Percentiles rank a stretch among this genome's conserved stretches.
phyloP scores from a whole-genome alignment of 2,888 invertebrate species.

The Clepsis dumicolana region DNA sequence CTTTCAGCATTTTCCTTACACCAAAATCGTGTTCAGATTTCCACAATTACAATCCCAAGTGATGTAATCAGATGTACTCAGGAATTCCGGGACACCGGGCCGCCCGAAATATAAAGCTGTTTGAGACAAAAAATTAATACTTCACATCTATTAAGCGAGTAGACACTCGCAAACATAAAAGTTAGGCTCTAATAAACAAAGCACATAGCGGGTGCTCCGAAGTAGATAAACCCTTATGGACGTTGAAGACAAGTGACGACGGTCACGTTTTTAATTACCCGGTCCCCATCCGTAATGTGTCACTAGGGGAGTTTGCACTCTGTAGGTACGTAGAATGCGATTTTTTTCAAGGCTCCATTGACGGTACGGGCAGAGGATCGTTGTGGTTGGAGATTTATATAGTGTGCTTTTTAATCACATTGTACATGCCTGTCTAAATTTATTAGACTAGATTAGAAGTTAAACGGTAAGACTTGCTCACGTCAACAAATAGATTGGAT shows the following conservation, averaged over 20 bases:
- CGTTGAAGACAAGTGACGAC: slow-evolving; percentile 81
- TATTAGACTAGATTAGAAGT: background rate
- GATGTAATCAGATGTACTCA: background rate
- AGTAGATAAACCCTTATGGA: slow-evolving; percentile 81
- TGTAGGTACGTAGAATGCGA: slow-evolving; percentile 59
- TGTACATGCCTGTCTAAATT: background rate
- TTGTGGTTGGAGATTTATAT: background rate
- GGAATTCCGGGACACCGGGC: background rate
- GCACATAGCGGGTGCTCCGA: slow-evolving; percentile 67
- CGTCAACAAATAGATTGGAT: no score
- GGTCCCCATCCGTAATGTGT: slow-evolving; percentile 77
- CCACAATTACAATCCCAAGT: background rate
- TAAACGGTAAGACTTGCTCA: background rate
- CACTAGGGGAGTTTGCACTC: slow-evolving; percentile 63
- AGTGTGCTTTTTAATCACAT: no score
- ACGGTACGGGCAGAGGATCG: slow-evolving; percentile 1
- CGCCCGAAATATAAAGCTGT: background rate
- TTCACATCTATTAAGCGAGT: slow-evolving; percentile 40
- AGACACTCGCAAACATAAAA: slow-evolving; percentile 44
- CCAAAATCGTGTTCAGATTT: slow-evolving; percentile 3
- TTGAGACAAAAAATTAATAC: slow-evolving; percentile 24
- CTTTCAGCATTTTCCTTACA: background rate
- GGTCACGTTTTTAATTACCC: slow-evolving; percentile 86
- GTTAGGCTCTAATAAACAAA: slow-evolving; percentile 76
- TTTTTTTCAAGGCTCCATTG: slow-evolving; percentile 40